Percentiles rank a stretch among this genome's conserved stretches.
Conservation (phyloP, 1,140 invertebrate species). For the Cydia strobilella region DNA sequence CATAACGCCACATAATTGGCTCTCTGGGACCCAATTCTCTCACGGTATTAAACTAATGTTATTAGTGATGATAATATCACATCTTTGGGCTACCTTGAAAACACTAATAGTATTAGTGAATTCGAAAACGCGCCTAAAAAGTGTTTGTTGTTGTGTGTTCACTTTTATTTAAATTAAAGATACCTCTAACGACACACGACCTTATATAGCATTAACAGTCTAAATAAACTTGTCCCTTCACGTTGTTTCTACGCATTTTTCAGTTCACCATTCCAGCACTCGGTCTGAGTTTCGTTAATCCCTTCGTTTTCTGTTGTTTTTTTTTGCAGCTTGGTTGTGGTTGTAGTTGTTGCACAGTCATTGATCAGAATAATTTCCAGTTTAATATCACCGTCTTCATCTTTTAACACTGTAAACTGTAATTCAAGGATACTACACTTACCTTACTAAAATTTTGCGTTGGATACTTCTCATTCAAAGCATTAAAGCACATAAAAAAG, state of each 20-base stretch:
- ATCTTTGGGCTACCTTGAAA: too few species aligned
- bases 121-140: too few species aligned
- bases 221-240: neutral
- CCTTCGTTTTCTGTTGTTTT: constrained; percentile 8
- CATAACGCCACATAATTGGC: too few species aligned
- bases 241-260: neutral
- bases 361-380: neutral
- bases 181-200: too few species aligned
- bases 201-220: neutral
- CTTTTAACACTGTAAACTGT: constrained; percentile 36
- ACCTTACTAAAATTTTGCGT: neutral
- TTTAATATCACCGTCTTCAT: constrained; percentile 12
- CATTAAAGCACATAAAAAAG: too few species aligned
- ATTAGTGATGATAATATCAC: too few species aligned
- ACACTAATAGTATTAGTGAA: too few species aligned
- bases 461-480: too few species aligned
- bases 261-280: constrained; percentile 12
- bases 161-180: too few species aligned
- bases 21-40: too few species aligned
- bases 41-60: too few species aligned
- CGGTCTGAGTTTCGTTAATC: constrained; percentile 4
- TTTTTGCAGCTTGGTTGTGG: constrained; percentile 25
- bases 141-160: too few species aligned
- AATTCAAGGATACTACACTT: neutral
- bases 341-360: constrained; percentile 8